Evolutionary conservation across 2,888 invertebrate species (phyloP).

Genomic region (Dicycla oo): DNA sequence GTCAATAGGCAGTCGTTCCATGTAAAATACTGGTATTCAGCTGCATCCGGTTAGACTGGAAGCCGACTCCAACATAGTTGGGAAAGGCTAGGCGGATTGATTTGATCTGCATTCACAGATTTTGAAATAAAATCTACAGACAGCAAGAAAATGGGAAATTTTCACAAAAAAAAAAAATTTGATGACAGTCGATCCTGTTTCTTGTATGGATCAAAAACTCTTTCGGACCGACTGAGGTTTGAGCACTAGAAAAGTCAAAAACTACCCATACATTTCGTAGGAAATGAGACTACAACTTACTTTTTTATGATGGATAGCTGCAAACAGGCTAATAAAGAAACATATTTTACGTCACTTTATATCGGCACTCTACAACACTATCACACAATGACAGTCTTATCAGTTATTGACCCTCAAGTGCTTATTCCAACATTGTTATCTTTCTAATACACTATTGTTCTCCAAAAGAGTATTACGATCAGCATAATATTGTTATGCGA

Average conservation of each 20-base stretch:
- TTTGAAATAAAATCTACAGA: neutral
- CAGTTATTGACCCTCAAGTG: conserved; percentile 50
- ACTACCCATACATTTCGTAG: neutral
- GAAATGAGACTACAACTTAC: neutral
- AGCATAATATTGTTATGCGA: neutral
- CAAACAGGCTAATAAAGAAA: neutral
- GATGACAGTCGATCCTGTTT: neutral
- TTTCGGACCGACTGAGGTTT: no score
- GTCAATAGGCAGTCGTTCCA: no score
- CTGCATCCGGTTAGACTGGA: no score
- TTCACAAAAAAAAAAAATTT: neutral
- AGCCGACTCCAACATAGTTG: no score
- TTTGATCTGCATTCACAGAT: neutral
- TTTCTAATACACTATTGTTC: conserved; percentile 17
- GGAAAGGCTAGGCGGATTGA: no score
- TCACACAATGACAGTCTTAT: conserved; percentile 25
- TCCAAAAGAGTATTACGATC: neutral
- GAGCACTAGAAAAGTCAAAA: neutral
- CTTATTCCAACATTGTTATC: conserved; percentile 32
- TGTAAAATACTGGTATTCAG: no score
- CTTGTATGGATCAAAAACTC: neutral
- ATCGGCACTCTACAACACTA: conserved; percentile 19
- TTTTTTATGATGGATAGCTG: neutral
- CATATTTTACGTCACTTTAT: conserved; percentile 9
- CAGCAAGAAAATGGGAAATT: neutral